These are phyloP conservation scores for Molanna angustata DNA, from an alignment of 2,888 invertebrate genomes.

Conservation along the genomic window DNA sequence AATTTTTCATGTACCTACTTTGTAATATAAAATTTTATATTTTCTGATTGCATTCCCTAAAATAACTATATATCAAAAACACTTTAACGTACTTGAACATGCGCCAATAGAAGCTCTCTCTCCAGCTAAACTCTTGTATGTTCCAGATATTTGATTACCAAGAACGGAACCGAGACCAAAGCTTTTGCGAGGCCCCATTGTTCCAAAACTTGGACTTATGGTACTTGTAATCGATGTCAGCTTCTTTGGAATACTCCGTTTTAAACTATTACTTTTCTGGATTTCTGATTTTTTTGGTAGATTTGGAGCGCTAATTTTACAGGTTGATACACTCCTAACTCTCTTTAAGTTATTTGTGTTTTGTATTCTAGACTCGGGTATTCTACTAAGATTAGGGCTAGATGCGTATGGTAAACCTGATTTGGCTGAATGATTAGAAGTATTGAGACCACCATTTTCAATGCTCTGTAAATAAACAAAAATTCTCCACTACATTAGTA, in stretches of 20 bases:
- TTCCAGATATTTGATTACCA: slow-evolving; percentile 19
- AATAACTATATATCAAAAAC: too few relatives aligned
- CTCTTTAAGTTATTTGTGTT: slow-evolving; percentile 2
- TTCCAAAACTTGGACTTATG: slow-evolving; percentile 25
- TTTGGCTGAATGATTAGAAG: too few relatives aligned
- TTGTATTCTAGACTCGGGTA: slow-evolving; percentile 9
- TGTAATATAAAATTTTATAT: too few relatives aligned
- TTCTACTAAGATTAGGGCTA: slow-evolving; percentile 28
- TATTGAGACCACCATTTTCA: too few relatives aligned
- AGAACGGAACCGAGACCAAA: slow-evolving; percentile 11
- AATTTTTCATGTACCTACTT: too few relatives aligned
- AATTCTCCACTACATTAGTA: too few relatives aligned
- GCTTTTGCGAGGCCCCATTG: slow-evolving; percentile 9
- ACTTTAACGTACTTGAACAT: too few relatives aligned
- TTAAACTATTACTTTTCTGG: slow-evolving; percentile 16
- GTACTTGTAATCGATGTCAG: slow-evolving; percentile 13
- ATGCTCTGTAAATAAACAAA: too few relatives aligned
- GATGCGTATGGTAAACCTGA: slow-evolving; percentile 23
- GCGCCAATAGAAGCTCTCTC: slow-evolving; percentile 14
- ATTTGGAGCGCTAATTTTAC: slow-evolving; percentile 7
- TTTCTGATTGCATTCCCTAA: too few relatives aligned
- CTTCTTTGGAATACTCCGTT: slow-evolving; percentile 17
- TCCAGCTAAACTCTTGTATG: slow-evolving; percentile 19
- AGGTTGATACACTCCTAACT: slow-evolving; percentile 13
- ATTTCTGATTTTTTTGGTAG: background rate